Percentiles rank a stretch among this genome's conserved stretches.
Conservation (phyloP, 2,113 vertebrate species). For the Onychorhynchus coronatus region DNA sequence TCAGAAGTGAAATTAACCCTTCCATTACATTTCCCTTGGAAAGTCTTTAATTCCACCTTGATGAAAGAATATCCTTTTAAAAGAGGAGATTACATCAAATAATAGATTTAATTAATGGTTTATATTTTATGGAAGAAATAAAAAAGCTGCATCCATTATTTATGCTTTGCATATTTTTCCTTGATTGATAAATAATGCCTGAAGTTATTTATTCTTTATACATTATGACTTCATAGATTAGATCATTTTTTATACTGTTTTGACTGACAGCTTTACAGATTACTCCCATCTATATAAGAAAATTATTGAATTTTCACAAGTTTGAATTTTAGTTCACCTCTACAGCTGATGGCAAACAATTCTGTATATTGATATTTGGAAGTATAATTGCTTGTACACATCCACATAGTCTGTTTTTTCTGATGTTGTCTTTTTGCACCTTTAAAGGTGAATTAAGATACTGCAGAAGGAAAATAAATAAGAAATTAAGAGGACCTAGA, state of each 20-base stretch:
- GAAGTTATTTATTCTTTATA: not conserved
- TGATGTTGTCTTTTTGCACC: not conserved
- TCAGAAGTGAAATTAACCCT: not conserved
- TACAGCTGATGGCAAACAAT: not conserved
- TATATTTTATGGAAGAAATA: not conserved
- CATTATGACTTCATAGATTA: not conserved
- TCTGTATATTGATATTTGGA: not conserved
- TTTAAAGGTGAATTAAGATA: not conserved
- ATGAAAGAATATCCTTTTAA: not conserved
- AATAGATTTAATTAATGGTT: not conserved
- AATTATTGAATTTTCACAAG: not conserved
- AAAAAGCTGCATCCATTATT: not conserved
- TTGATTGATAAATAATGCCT: not conserved
- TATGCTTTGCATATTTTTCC: not conserved
- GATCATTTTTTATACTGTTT: not conserved
- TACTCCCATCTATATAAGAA: not conserved
- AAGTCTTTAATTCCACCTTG: not conserved
- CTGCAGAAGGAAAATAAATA: not conserved
- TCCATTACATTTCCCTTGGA: not conserved
- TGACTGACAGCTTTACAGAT: not conserved
- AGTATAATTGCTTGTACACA: not conserved
- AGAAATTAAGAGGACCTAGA: not conserved
- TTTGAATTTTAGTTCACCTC: not conserved
- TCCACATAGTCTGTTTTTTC: not conserved
- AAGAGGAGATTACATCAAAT: not conserved